A percentile compares a stretch with the other conserved stretches of the same genome.
These are phyloP conservation scores for Nasonia giraulti DNA, from an alignment of 1,140 invertebrate genomes.

Conservation along the genomic window DNA sequence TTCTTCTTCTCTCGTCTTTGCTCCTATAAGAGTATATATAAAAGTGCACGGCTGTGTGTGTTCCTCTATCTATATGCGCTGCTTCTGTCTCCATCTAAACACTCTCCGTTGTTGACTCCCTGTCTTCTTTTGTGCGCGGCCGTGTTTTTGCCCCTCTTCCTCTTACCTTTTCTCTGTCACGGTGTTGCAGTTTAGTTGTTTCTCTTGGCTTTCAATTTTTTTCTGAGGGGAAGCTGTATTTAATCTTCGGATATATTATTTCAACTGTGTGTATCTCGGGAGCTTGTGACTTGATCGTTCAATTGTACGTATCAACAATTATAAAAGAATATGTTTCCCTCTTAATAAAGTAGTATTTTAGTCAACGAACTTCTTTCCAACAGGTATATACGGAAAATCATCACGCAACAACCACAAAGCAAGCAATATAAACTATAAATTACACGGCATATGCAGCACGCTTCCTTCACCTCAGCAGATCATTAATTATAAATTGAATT, in stretches of 20 bases:
- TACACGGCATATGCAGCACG: neutral
- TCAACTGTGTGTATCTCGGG: too few relatives aligned
- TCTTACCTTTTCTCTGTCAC: neutral
- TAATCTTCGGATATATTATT: too few relatives aligned
- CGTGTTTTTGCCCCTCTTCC: neutral
- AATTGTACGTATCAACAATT: too few relatives aligned
- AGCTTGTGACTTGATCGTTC: too few relatives aligned
- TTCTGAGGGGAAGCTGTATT: too few relatives aligned
- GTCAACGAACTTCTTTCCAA: too few relatives aligned
- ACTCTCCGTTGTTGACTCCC: neutral
- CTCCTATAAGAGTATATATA: neutral
- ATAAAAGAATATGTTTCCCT: too few relatives aligned
- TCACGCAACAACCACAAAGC: neutral
- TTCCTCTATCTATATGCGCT: neutral
- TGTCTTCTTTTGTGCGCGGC: neutral
- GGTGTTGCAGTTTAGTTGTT: too few relatives aligned
- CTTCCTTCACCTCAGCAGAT: neutral
- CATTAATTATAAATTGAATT: slow-evolving; percentile 43
- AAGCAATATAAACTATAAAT: neutral
- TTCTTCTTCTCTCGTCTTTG: neutral
- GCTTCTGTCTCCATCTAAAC: neutral
- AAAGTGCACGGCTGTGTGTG: neutral
- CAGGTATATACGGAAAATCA: too few relatives aligned
- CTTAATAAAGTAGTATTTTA: too few relatives aligned
- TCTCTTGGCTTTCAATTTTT: too few relatives aligned